These are phyloP conservation scores for Cryptoblepharus egeriae DNA, from an alignment of 2,797 vertebrate genomes.

Conservation along the genomic window DNA sequence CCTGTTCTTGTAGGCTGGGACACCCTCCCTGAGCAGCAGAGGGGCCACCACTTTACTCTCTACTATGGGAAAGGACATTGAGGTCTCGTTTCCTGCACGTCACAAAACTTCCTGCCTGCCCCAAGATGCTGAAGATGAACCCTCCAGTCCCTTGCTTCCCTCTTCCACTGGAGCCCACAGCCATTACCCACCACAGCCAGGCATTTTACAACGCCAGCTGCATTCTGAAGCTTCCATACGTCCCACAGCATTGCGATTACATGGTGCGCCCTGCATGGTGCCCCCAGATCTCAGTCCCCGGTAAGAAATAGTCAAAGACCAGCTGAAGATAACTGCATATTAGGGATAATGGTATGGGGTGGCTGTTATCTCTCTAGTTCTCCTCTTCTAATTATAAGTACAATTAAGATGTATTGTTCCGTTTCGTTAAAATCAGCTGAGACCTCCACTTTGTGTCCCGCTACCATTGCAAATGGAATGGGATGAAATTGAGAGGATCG, in stretches of 20 bases:
- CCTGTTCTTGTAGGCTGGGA: constrained; percentile 46
- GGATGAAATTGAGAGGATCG: no score
- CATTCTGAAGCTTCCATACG: constrained; percentile 40
- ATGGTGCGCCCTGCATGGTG: constrained; percentile 59
- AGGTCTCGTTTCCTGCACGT: constrained; percentile 36
- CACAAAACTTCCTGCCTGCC: constrained; percentile 27
- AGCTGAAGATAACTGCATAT: not conserved
- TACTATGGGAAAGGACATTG: constrained; percentile 60
- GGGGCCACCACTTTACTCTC: constrained; percentile 67
- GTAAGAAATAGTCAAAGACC: constrained; percentile 45
- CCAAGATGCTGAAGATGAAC: constrained; percentile 23
- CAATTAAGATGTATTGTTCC: not conserved
- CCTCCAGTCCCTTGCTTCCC: constrained; percentile 63
- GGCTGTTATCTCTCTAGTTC: rapidly evolving
- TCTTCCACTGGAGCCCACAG: constrained; percentile 48
- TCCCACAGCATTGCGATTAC: constrained; percentile 57
- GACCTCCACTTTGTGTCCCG: no score
- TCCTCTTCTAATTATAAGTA: no score
- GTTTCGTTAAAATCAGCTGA: no score
- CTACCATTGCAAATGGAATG: no score
- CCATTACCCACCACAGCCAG: not conserved
- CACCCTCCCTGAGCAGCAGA: constrained; percentile 54
- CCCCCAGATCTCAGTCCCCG: constrained; percentile 75
- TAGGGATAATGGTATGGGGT: not conserved
- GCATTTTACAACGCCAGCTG: constrained; percentile 12